Conservation (phyloP, 92 coral and sea anemone genomes). For the Montipora capitata region DNA sequence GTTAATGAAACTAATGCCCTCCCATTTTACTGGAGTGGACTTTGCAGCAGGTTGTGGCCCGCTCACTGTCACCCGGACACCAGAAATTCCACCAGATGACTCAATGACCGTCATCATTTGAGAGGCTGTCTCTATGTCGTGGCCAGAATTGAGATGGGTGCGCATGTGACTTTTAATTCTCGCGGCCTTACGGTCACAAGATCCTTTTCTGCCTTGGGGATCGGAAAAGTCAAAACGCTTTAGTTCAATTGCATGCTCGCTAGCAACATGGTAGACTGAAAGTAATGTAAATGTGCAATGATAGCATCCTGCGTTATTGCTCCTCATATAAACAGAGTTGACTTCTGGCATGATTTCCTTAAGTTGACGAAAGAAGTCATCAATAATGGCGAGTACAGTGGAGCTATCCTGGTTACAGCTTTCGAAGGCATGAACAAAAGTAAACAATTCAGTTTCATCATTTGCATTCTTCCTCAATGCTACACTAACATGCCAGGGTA, state of each 20-base stretch:
- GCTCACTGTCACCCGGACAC: conserved; percentile 39
- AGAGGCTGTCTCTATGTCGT: conserved; percentile 21
- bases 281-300: background rate
- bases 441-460: conserved; percentile 9
- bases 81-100: conserved; percentile 39
- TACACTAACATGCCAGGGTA: conserved; percentile 75
- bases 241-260: conserved; percentile 2
- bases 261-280: background rate
- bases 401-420: conserved; percentile 9
- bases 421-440: conserved; percentile 4
- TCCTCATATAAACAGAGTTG: background rate
- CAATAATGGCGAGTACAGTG: conserved; percentile 11
- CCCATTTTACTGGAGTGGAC: background rate
- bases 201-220: conserved; percentile 70
- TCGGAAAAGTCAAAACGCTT: conserved; percentile 60
- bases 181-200: conserved; percentile 67
- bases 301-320: conserved; percentile 18
- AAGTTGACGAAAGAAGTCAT: conserved; percentile 23
- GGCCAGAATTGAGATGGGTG: conserved; percentile 39
- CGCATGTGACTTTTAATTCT: conserved; percentile 46
- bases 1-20: background rate
- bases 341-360: conserved; percentile 17
- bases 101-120: conserved; percentile 13
- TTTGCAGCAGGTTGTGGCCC: conserved; percentile 1
- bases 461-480: conserved; percentile 40